Evolutionary conservation across 1,140 invertebrate genomes (phyloP), one percentile per base, ranked within the genome.

Genomic region (Pectinophora gossypiella): DNA sequence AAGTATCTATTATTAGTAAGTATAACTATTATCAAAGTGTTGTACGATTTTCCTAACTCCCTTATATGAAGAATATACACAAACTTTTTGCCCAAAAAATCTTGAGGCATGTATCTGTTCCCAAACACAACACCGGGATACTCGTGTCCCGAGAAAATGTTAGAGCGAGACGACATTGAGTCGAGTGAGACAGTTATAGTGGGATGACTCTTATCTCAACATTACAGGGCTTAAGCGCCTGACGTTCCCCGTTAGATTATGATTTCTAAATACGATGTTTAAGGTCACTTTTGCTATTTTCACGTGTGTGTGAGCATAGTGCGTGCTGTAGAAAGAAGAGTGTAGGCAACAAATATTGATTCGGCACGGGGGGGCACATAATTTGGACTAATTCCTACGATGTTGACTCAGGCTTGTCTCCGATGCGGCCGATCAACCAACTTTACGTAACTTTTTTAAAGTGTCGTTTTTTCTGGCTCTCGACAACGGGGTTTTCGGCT

Each of bases 301-400:
- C n/a, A n/a, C n/a, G 36, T 64, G 60, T 67, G 63, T 68, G 76
- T 80, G 72, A 72, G 75, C 59, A 73, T 83, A 72, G 77, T 84
- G 83, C 83, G 80, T 86, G 80, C 82, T 78, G 72, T 84, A 82
- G 80, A 76, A 84, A 82, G 83, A 86, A 86, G 83, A 86, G 83
- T 80, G 68, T 80, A 80, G 83, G 84, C 83, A 76, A 84, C 80
- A 86, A 86, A 86, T 86, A 86, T 86, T 86, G 83, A 86, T 86
- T 86, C 77, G 77, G 67, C 61, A 64, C 60, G 66, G 57, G 54
- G 59, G 65, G 50, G 73, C 64, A 72, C 70, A 83, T 86, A 86
- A 86, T 86, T 86, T 86, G 83, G 75, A 86, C 83, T 86, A 86
- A 86, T 86, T 86, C 83, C 75, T 83, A 57, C 62, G 51, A 64